phyloP scores from a whole-genome alignment of 2,888 invertebrate species.

The Sycophila texana region DNA sequence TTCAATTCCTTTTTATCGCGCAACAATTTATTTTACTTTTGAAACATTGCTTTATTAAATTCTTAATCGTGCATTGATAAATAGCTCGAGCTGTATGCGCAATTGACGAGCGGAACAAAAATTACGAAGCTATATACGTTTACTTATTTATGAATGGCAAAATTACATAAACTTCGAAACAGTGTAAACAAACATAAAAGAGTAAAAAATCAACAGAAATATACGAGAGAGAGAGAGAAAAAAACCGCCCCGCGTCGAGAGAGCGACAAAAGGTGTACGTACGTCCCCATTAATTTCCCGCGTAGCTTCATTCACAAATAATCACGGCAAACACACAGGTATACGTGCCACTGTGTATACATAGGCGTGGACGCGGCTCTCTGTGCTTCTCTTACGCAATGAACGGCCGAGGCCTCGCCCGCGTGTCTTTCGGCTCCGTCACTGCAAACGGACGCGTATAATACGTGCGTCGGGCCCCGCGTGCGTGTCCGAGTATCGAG shows the following conservation, averaged over 20 bases:
- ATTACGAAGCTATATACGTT: no score
- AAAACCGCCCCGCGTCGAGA: not conserved
- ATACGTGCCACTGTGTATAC: not conserved
- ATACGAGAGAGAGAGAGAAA: not conserved
- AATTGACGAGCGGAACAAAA: no score
- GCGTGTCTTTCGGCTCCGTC: not conserved
- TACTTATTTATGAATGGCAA: no score
- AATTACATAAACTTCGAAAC: no score
- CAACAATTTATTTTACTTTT: no score
- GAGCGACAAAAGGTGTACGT: not conserved
- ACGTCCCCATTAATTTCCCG: not conserved
- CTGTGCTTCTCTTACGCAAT: not conserved
- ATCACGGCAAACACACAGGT: not conserved
- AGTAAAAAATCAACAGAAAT: no score
- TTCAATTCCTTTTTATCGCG: no score
- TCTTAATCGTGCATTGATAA: no score
- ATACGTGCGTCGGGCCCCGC: no score
- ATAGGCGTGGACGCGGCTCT: not conserved
- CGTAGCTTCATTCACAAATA: not conserved
- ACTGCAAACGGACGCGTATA: not conserved
- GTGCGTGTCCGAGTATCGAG: not conserved
- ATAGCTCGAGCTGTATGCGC: no score
- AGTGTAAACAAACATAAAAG: no score
- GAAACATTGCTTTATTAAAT: no score
- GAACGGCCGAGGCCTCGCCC: conserved; percentile 40